Evolutionary conservation across 2,888 invertebrate species (phyloP).

Genomic region (Didymodactylos carnosus): DNA sequence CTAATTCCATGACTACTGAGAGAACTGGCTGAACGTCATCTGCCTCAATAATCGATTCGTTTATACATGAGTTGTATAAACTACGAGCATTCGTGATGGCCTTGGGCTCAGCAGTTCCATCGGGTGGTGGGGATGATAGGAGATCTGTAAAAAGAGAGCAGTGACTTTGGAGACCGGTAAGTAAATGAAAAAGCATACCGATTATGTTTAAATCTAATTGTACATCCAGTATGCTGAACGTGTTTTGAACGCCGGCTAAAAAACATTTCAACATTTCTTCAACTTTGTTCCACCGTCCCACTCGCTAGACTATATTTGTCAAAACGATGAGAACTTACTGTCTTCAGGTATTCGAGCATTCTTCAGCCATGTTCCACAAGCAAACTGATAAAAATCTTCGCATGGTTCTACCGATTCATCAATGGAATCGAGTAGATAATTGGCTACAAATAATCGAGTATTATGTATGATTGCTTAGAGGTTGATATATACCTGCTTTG

Average conservation of each 20-base stretch:
- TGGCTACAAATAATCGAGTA: background rate
- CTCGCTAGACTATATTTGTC: too few species aligned
- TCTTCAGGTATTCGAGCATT: constrained; percentile 8
- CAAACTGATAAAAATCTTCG: constrained; percentile 13
- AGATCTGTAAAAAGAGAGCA: background rate
- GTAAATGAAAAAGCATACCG: background rate
- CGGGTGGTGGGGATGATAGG: background rate
- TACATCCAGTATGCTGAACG: background rate
- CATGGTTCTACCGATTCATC: background rate
- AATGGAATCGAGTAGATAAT: background rate
- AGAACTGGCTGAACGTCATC: background rate
- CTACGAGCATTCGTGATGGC: background rate
- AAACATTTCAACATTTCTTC: background rate
- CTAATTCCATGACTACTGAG: constrained; percentile 2
- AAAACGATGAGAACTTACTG: background rate
- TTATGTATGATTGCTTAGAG: too few species aligned
- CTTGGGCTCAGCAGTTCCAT: background rate
- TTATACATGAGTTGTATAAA: constrained; percentile 9
- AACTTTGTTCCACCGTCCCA: too few species aligned
- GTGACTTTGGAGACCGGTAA: background rate
- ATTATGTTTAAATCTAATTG: background rate
- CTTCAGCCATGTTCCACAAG: constrained; percentile 9
- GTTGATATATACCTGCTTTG: background rate
- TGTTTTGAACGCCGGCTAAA: background rate
- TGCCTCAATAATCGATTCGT: constrained; percentile 1